Evolutionary conservation across 2,888 invertebrate genomes (phyloP).

Genomic region (Halictus quadricinctus): DNA sequence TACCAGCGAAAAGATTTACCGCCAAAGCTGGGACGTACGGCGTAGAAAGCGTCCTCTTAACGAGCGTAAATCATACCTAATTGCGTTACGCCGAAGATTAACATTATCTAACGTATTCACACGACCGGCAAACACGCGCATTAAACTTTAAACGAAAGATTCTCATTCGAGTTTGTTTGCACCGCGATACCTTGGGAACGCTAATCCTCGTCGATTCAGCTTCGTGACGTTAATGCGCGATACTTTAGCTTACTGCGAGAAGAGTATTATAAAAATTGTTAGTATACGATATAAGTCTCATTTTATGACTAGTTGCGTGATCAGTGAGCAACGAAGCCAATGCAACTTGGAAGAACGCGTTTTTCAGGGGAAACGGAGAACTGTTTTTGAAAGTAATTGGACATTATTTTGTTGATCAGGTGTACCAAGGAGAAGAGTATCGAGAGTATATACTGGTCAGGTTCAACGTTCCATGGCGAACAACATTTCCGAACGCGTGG

Average conservation of each 20-base stretch:
- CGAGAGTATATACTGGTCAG: too few species aligned
- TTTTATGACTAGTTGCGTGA: background rate
- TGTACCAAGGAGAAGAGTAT: background rate
- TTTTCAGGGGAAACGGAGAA: background rate
- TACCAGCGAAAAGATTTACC: slow-evolving; percentile 18
- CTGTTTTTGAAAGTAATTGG: too few species aligned
- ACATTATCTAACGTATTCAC: slow-evolving; percentile 20
- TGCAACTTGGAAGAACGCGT: background rate
- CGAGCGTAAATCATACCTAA: background rate
- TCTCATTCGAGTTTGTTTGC: background rate
- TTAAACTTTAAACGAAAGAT: background rate
- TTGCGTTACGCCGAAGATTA: background rate
- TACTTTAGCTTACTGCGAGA: background rate
- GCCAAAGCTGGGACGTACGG: background rate
- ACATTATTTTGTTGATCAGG: background rate
- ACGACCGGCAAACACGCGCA: background rate
- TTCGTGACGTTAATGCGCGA: background rate
- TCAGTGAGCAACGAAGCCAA: background rate
- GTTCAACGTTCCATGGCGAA: background rate
- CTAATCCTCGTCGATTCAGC: background rate
- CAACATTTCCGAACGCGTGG: background rate
- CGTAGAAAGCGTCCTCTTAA: slow-evolving; percentile 17
- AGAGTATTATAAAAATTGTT: background rate
- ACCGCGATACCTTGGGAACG: background rate
- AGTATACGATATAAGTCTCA: background rate